Base-by-base conservation (phyloP, 2,113 vertebrate genomes). In the Polyodon spathula region DNA sequence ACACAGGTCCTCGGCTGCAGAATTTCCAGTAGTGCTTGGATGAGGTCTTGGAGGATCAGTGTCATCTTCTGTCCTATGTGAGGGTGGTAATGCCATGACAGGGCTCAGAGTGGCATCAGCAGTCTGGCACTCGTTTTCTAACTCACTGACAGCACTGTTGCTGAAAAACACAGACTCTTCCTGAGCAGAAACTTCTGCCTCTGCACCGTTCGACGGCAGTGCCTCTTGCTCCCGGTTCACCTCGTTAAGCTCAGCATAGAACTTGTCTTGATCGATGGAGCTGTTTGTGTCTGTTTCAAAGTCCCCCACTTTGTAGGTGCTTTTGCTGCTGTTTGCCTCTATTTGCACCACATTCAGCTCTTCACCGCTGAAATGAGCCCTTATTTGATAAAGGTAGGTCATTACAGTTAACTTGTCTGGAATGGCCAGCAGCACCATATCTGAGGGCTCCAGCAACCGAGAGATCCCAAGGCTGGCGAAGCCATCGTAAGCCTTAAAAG, bases 371-470 rank as follows among this genome's bases (percentile, higher is more conserved):
- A 99, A 99, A 76, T 99, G 94, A 0, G 96, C 96, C 68, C 96
- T 84, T 74, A 99, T 97, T 87, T 99, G 96, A 80, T 99, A 99
- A 67, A 99, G 89, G 73, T 99, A 99, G 60, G 96, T 99, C 95
- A 99, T 99, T 14, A 99, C 96, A 1, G 94, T 97, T 65, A 99
- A 84, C 68, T 99, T 99, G 86, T 98, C 96, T 0, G 96, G 96
- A 72, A 99, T 99, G 14, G 95, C 96, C 60, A 98, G 76, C 54
- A 99, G 81, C 69, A 99, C 96, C 96, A 99, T 99, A 83, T 99
- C 96, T 0, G 96, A 95, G 37, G 96, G 96, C 64, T 99, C 96
- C 84, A 99, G 83, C 64, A 98, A 79, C 1, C 95, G 89, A 0
- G 95, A 98, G 81, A 99, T 97, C 71, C 96, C 95, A 72, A 99